These are phyloP conservation scores for Odontomyia ornata DNA, from an alignment of 2,888 invertebrate genomes.

Conservation along the genomic window DNA sequence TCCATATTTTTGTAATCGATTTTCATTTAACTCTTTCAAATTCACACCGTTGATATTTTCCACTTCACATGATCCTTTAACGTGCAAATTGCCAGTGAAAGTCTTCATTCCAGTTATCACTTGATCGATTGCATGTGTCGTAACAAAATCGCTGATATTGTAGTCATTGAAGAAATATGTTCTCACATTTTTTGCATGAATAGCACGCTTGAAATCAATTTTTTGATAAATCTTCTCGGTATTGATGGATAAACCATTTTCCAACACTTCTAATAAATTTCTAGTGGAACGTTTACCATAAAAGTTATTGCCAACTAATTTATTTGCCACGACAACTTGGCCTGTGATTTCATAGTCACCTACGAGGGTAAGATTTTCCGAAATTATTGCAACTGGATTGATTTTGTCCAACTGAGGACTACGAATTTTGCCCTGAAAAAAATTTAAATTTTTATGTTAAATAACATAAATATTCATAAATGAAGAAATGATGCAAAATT, in stretches of 20 bases:
- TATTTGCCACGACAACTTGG: slow-evolving; percentile 64
- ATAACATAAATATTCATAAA: neutral
- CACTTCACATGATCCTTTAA: slow-evolving; percentile 63
- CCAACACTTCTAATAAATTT: slow-evolving; percentile 52
- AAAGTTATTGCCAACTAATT: slow-evolving; percentile 58
- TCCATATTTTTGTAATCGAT: slow-evolving; percentile 61
- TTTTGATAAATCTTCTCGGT: slow-evolving; percentile 54
- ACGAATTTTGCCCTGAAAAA: slow-evolving; percentile 62
- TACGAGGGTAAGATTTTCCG: slow-evolving; percentile 61
- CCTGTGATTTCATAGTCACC: slow-evolving; percentile 65
- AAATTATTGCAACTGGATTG: slow-evolving; percentile 64
- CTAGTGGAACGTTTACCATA: slow-evolving; percentile 52
- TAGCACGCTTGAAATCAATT: slow-evolving; percentile 50
- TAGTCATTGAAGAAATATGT: slow-evolving; percentile 62
- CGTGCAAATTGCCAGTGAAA: slow-evolving; percentile 62
- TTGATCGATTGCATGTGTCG: slow-evolving; percentile 62
- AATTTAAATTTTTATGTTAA: slow-evolving; percentile 11
- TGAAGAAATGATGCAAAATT: too few relatives aligned
- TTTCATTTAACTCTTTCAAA: slow-evolving; percentile 61
- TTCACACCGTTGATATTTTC: slow-evolving; percentile 65
- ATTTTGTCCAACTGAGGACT: slow-evolving; percentile 63
- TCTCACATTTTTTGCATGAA: slow-evolving; percentile 55
- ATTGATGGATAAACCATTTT: slow-evolving; percentile 54
- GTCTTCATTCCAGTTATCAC: slow-evolving; percentile 66
- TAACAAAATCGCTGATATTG: slow-evolving; percentile 60